Evolutionary conservation across 2,888 invertebrate species (phyloP).

Genomic region (Drosophila nr. perissopoda): DNA sequence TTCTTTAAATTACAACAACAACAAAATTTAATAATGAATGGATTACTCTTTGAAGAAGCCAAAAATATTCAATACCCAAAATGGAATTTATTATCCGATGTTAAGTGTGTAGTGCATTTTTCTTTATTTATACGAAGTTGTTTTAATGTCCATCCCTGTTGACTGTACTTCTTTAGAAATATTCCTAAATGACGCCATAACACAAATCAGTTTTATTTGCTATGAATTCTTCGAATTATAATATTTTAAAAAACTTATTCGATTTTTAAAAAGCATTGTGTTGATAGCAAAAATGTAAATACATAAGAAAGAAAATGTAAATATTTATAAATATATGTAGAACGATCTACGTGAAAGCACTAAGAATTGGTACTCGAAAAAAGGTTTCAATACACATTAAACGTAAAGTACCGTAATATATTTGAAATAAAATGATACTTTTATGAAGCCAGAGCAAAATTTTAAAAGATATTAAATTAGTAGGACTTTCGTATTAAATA

Average conservation of each 20-base stretch:
- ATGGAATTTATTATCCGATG: background rate
- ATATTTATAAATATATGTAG: background rate
- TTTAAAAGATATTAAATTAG: background rate
- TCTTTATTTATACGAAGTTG: background rate
- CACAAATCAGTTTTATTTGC: background rate
- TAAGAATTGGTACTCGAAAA: too few relatives aligned
- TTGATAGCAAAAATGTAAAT: background rate
- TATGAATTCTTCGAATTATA: background rate
- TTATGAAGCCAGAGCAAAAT: background rate
- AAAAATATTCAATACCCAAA: background rate
- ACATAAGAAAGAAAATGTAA: background rate
- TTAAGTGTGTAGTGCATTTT: background rate
- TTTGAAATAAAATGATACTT: background rate
- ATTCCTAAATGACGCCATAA: background rate
- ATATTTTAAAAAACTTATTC: background rate
- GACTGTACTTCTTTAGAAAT: background rate
- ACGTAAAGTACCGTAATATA: background rate
- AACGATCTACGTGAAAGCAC: background rate
- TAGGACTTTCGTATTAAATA: background rate
- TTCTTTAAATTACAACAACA: too few relatives aligned
- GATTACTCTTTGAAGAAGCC: fast-evolving
- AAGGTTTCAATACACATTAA: background rate
- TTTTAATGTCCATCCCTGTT: background rate
- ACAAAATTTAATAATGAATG: background rate
- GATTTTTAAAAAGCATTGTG: background rate